phyloP scores from a whole-genome alignment of 2,888 invertebrate species.

The Cataglyphis livida region DNA sequence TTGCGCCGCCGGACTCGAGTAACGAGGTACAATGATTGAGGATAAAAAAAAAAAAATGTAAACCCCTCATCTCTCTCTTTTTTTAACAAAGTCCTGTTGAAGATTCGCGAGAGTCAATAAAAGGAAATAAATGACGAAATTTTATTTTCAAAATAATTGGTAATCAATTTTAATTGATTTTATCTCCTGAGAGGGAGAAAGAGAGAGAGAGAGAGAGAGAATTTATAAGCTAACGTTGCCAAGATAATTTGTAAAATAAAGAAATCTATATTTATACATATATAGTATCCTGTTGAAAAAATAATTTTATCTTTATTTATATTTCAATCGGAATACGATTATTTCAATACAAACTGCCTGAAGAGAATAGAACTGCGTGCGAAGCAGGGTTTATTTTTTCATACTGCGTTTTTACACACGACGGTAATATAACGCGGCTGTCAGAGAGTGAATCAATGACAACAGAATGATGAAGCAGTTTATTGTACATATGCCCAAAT shows the following conservation, averaged over 20 bases:
- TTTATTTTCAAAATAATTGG: not conserved
- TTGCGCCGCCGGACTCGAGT: conserved; percentile 34
- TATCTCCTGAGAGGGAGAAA: not conserved
- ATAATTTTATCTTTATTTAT: not conserved
- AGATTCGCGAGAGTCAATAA: not conserved
- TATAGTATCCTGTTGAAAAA: not conserved
- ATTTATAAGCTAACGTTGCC: not conserved
- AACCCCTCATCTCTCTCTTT: not conserved
- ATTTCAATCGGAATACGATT: conserved; percentile 19
- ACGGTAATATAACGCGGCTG: conserved; percentile 14
- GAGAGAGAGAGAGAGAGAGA: not conserved
- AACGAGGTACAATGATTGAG: conserved; percentile 28
- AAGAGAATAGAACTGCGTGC: conserved; percentile 20
- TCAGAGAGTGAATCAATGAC: conserved; percentile 22
- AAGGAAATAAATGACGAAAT: not conserved
- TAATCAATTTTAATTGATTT: not conserved
- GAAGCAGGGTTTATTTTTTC: conserved; percentile 29
- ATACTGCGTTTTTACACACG: conserved; percentile 18
- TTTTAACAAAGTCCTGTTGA: not conserved
- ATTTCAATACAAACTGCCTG: conserved; percentile 4
- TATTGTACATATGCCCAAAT: conserved; percentile 12
- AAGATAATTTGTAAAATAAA: not conserved
- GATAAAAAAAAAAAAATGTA: conserved; percentile 4
- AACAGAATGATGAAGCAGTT: conserved; percentile 19
- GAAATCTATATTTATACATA: not conserved